Evolutionary conservation across 2,888 invertebrate genomes (phyloP), one percentile per base, ranked within the genome.

Genomic region (Lysandra coridon): DNA sequence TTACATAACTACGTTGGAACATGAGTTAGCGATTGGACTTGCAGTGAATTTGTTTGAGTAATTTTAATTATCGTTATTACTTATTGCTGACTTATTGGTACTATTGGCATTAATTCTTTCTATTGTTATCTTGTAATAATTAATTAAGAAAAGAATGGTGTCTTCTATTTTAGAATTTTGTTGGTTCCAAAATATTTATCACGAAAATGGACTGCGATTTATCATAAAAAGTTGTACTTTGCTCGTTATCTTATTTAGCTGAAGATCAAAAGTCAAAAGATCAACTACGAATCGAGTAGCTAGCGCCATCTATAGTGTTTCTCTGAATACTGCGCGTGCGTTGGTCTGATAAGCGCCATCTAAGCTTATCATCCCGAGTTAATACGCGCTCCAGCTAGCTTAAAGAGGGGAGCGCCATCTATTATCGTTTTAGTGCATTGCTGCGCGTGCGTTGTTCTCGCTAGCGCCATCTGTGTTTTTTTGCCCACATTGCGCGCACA

Each of bases 1-100:
- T 49, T 75, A 75, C 75, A 74, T 44, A 44, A 75, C 53, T 53
- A 49, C 83, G 85, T 78, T 80, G 64, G 30, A 75, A 53, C 23
- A 30, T 3, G 10, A 30, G 64, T 64, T 30, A 64, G 23, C 30
- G 4, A 64, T 30, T 10, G 30, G 64, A 64, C 33, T 33, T 69
- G 33, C 33, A 5, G 69, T 37, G 33, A 23, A 69, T 69, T 69
- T 4, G 33, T 33, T 69, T 4, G 14, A 64, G 7, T 23, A 64
- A 64, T 64, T 30, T 30, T 30, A 64, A 30, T 12, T 12, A 64
- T 64, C 12, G 12, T 1, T 10, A 64, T 37, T 37, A 37, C 37
- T 37, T 37, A 37, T 4, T 57, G 12, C 4, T 12, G 6, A 37
- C 37, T 37, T 37, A 37, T 4, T 57, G 12, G 17, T 12, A n/a